Base-by-base conservation (phyloP, 2,888 invertebrate species). In the Urechis unicinctus region DNA sequence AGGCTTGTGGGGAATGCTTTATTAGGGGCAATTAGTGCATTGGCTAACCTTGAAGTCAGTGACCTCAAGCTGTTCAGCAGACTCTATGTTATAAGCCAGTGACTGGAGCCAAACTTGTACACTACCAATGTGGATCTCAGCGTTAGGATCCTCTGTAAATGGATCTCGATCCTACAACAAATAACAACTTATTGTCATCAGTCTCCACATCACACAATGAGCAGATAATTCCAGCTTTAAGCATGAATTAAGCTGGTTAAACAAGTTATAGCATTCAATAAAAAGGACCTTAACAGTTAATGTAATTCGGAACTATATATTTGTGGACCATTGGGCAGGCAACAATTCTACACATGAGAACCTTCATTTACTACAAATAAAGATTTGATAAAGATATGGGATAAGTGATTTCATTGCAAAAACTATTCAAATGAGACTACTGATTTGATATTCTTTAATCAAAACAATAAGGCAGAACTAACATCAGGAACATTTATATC, bases 91-190 rank as follows among this genome's bases (percentile, higher is more conserved):
- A 67, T 79, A 81, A 2, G 82, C 78, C 36, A 83, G 62, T 21
- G 81, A 78, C 62, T 81, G 80, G 13, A 82, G 71, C 73, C 79
- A 81, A n/a, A 83, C 74, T 58, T 81, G 80, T 2, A 76, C 79
- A 46, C 76, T 78, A 22, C 83, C 83, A 52, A 83, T 78, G 59
- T 78, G 78, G 30, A 79, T 78, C 48, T 80, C 80, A 1, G 77
- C 73, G 52, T 80, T 77, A 13, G 75, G 70, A 52, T 82, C 79
- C 65, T 82, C 82, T 53, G 74, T 68, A 69, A 83, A 83, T 3
- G 83, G 83, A 69, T 83, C 82, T 47, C 78, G 70, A 13, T 81
- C 81, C 80, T 81, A 59, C 13, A 62, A 5, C 9, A 36, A 36
- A 36, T 36, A 13, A 36, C 9, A 13, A 36, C 9, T 36, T 36